Evolutionary conservation across 2,113 vertebrate species (phyloP).

Genomic region (Sus scrofa): T2T-Sscrofa CM000817.6:47359501-47360000

Average conservation of each 20-base stretch:
- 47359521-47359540: too few relatives aligned
- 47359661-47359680: not conserved
- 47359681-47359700: conserved; percentile 20
- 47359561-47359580: not conserved
- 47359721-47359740: too few relatives aligned
- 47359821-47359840: not conserved
- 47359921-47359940: too few relatives aligned
- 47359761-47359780: too few relatives aligned
- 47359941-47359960: too few relatives aligned
- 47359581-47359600: not conserved
- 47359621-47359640: not conserved
- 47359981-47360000: not conserved
- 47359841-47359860: not conserved
- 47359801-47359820: not conserved
- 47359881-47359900: too few relatives aligned
- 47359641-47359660: conserved; percentile 9
- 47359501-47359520: too few relatives aligned
- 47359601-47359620: not conserved
- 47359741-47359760: too few relatives aligned
- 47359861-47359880: too few relatives aligned
- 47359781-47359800: too few relatives aligned
- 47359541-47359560: too few relatives aligned
- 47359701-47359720: not conserved
- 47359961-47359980: not conserved
- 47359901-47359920: too few relatives aligned